A percentile compares a stretch with the other conserved stretches of the same genome.
Evolutionary conservation across 2,113 vertebrate species (phyloP).

Genomic region (Anhinga rufa): DNA sequence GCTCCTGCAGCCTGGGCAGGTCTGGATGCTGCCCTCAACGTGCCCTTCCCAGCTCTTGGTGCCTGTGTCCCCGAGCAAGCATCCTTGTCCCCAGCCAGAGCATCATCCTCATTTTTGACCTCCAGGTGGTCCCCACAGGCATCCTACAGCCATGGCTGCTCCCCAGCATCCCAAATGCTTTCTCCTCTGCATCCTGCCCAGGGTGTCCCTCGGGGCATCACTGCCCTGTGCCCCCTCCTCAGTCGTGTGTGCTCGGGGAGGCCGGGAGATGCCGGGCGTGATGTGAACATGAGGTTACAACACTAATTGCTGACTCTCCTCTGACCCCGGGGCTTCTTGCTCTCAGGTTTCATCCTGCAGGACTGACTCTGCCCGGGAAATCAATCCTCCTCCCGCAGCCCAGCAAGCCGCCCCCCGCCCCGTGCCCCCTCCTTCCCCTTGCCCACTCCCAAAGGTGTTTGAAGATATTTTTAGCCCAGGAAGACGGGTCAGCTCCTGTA

Average conservation of each 20-base stretch:
- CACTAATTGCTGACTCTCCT: background rate
- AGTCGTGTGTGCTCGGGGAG: background rate
- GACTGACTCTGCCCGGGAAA: background rate
- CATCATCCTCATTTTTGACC: background rate
- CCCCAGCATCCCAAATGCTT: background rate
- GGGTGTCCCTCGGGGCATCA: background rate
- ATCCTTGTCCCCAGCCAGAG: fast-evolving
- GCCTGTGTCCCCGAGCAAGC: fast-evolving
- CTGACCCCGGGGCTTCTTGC: background rate
- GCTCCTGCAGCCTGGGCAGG: background rate
- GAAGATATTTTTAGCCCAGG: slow-evolving; percentile 1
- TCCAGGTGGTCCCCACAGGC: fast-evolving
- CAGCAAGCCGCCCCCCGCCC: background rate
- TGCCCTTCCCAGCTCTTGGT: background rate
- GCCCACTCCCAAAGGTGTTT: background rate
- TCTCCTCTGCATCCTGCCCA: background rate
- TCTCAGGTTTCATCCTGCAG: slow-evolving; percentile 13
- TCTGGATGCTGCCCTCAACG: background rate
- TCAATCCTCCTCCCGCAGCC: background rate
- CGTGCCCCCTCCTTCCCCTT: background rate
- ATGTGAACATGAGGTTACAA: background rate
- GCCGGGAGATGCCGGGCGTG: background rate
- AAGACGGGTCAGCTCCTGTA: background rate
- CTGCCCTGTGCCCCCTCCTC: background rate
- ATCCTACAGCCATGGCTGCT: background rate